phyloP scores from a whole-genome alignment of 2,888 invertebrate genomes.

The Zootermopsis nevadensis region DNA sequence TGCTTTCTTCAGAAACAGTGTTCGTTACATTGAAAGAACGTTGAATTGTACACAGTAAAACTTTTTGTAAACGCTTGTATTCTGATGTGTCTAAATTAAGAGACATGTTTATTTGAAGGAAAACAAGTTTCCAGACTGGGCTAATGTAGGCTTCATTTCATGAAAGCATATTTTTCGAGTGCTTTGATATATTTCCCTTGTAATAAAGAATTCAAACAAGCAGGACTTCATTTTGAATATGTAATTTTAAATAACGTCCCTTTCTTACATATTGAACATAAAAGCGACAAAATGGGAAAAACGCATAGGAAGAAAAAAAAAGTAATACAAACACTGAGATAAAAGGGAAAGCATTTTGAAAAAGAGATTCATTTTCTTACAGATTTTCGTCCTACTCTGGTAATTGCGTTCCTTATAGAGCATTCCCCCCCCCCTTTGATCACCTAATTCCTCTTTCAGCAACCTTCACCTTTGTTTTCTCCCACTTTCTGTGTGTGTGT shows the following conservation, averaged over 20 bases:
- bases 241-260: background rate
- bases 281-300: background rate
- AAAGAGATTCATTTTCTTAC: background rate
- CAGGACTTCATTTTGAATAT: background rate
- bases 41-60: background rate
- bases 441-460: too few species aligned
- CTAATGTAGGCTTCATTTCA: background rate
- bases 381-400: background rate
- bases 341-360: background rate
- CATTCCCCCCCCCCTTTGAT: background rate
- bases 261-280: background rate
- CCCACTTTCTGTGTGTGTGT: too few species aligned
- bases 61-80: background rate
- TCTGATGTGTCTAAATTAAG: background rate
- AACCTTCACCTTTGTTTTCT: too few species aligned
- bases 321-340: background rate
- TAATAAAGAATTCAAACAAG: background rate
- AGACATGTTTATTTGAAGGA: background rate
- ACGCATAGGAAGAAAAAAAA: background rate
- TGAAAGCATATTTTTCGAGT: background rate
- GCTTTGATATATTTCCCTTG: background rate
- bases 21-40: too few species aligned
- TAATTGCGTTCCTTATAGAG: background rate
- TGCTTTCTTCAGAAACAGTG: too few species aligned
- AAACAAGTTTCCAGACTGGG: background rate